These are phyloP conservation scores for Anthopleura sola DNA, from an alignment of 64 coral and sea anemone species.

Conservation along the genomic window DNA sequence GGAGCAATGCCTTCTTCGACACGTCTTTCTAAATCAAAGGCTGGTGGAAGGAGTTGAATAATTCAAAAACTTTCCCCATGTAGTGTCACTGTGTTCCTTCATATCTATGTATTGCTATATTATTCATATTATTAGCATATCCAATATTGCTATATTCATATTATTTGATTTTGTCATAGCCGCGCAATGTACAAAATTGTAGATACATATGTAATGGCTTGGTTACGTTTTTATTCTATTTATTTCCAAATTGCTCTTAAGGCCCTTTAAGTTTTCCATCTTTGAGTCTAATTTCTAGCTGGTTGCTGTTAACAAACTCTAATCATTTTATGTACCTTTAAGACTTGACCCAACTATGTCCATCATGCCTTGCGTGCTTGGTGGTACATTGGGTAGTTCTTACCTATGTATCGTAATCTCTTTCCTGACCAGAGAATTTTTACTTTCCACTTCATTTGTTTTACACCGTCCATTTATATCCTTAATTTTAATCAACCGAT, in stretches of 20 bases:
- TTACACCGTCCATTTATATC: background rate
- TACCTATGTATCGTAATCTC: background rate
- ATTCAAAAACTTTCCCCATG: background rate
- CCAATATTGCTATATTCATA: background rate
- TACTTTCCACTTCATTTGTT: background rate
- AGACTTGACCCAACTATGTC: background rate
- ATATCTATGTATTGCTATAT: background rate
- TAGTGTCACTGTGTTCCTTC: background rate
- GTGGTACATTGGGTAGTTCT: background rate
- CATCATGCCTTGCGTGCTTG: background rate
- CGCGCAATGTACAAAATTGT: background rate
- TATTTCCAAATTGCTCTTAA: background rate
- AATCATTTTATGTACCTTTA: background rate
- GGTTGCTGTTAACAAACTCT: conserved; percentile 8
- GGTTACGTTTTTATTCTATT: background rate
- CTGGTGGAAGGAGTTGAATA: background rate
- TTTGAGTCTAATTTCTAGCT: background rate
- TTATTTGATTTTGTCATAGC: background rate
- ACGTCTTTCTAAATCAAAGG: background rate
- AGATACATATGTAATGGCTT: background rate
- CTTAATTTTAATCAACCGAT: background rate
- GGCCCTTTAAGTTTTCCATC: background rate
- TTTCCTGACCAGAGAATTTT: background rate
- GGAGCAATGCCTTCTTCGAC: background rate
- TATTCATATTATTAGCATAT: background rate